Conservation (phyloP, 2,797 vertebrate species). For the Ctenosaura bakeri region DNA sequence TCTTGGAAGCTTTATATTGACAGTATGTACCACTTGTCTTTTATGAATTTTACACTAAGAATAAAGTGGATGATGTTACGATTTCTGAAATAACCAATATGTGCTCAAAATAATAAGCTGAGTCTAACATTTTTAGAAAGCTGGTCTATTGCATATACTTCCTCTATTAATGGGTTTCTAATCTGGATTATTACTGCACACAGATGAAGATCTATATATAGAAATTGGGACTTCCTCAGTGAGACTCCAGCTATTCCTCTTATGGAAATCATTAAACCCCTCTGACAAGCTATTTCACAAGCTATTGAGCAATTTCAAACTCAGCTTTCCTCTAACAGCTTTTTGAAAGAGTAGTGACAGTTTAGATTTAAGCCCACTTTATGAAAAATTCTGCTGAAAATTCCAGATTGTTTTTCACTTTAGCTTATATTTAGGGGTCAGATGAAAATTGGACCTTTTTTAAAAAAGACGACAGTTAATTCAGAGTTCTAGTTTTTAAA, state of each 20-base stretch:
- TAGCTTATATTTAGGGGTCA: conserved; percentile 38
- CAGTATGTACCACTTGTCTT: conserved; percentile 54
- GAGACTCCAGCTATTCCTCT: conserved; percentile 63
- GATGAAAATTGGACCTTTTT: background rate
- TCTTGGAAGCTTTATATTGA: conserved; percentile 58
- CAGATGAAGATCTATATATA: conserved; percentile 47
- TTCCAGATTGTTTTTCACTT: conserved; percentile 42
- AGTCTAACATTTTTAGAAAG: conserved; percentile 47
- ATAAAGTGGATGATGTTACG: conserved; percentile 56
- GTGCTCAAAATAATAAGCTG: conserved; percentile 17
- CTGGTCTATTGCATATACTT: conserved; percentile 31
- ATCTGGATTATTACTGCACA: conserved; percentile 55
- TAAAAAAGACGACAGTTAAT: conserved; percentile 30
- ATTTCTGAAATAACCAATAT: conserved; percentile 45
- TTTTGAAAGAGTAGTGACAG: conserved; percentile 61
- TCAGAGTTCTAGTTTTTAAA: conserved; percentile 4
- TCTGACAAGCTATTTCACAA: conserved; percentile 71
- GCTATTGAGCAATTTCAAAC: conserved; percentile 71
- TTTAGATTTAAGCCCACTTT: conserved; percentile 58
- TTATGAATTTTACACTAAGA: conserved; percentile 44
- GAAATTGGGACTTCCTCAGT: conserved; percentile 46
- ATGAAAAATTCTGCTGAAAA: conserved; percentile 28
- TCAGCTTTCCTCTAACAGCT: conserved; percentile 66
- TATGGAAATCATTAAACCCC: conserved; percentile 65
- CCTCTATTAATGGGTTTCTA: conserved; percentile 52